Evolutionary conservation across 2,113 vertebrate species (phyloP), one percentile per base, ranked within the genome.

Genomic region (Mungos mungo): DNA sequence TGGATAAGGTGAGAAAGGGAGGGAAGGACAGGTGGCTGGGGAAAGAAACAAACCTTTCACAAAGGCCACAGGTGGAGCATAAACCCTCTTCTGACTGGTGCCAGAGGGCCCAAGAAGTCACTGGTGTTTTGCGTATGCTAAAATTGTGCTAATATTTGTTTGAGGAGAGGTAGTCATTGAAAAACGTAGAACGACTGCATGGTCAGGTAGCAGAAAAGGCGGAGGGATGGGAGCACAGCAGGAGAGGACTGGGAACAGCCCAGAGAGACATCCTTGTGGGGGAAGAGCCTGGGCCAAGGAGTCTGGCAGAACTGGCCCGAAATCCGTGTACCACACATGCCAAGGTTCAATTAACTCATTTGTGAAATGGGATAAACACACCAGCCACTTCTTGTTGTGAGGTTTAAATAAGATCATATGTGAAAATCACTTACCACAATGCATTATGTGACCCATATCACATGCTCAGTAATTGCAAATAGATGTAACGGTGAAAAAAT

Each of bases 71-170:
- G 69, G 50, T 84, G 27, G 66, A 87, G 47, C 1, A 3, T 10
- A 27, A 72, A 69, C 57, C 33, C 11, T 50, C 41, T 57, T 91
- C 79, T 74, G 57, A 50, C 25, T 3, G 21, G 33, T 8, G 19
- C 81, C 47, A 0, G 0, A 10, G 16, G 71, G 52, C 74, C 89
- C 54, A 16, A 54, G 50, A 85, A 33, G 54, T 27, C 76, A 1
- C n/a, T 81, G 80, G 45, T 33, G n/a, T 76, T 93, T 89, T 54
- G 57, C 23, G 3, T 76, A 33, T 76, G 80, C 69, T 81, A 92
- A 91, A 88, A 80, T 52, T 47, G 25, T 93, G 47, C 57, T 90
- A 87, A 54, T 95, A 95, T 92, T 95, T 97, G 63, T 92, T 86
- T 50, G 88, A 71, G 81, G 76, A 76, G 54, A 83, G 84, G 50